Base-by-base conservation (phyloP, 2,888 invertebrate genomes). In the Callyntrura sp. region DNA sequence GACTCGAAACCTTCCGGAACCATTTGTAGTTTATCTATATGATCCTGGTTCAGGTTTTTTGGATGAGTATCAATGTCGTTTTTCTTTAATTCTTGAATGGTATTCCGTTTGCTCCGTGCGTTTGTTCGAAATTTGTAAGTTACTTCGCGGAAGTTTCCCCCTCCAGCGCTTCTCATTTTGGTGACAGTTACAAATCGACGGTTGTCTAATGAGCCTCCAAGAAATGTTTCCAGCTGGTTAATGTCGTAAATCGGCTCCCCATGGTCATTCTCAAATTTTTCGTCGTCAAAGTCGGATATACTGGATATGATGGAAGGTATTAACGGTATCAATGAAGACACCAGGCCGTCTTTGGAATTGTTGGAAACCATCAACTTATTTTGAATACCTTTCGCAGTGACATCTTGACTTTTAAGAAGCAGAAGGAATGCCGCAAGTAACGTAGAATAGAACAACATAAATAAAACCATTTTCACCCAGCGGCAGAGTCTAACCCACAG, bases 1-100 rank as follows among this genome's bases (percentile, higher is more conserved):
- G 83, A 68, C 14, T 83, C 48, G 83, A 62, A 82, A 14, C 82
- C 82, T 14, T 51, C 17, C 6, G 83, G 83, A 20, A 20, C n/a
- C 17, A 43, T 20, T 12, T 23, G 51, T n/a, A 55, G 23, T 17
- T 51, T 0, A 0, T 48, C 25, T n/a, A 76, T 3, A 9, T 9
- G 3, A 1, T 20, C 23, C 6, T 48, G 51, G 20, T 48, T 23
- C 0, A 76, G 12, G 12, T 51, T 51, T 6, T 9, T 14, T 17
- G 65, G 65, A 12, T 65, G 65, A 73, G 73, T 73, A 0, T 5
- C 1, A 2, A 45, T 1, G 17, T 70, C 35, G 6, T 35, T 51
- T 68, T 55, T 65, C 11, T 83, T 83, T 17, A 68, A 20, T 25
- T 65, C 82, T 1, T 5, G 12, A 3, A 51, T 8, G 2, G 4